Evolutionary conservation across 2,113 vertebrate species (phyloP).

Genomic region (Amphiprion ocellaris): DNA sequence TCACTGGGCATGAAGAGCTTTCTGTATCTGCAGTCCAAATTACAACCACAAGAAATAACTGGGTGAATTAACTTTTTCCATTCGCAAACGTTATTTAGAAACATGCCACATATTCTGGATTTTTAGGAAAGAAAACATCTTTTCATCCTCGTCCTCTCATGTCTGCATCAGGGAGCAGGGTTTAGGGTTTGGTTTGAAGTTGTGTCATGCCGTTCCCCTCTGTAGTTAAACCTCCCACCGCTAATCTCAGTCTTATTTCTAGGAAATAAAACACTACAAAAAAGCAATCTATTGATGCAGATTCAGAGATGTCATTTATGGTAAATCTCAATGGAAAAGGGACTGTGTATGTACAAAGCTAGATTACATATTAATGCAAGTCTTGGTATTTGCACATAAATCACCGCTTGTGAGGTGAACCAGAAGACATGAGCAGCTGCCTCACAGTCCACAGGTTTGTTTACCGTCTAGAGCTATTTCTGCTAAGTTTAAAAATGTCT

Average conservation of each 20-base stretch:
- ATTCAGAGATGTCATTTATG: not conserved
- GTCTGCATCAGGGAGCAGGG: not conserved
- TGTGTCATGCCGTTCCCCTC: not conserved
- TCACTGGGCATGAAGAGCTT: not conserved
- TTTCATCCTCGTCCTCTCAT: not conserved
- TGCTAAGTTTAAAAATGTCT: too few relatives aligned
- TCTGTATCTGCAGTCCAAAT: not conserved
- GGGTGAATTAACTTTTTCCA: not conserved
- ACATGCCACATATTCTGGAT: not conserved
- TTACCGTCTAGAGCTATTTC: too few relatives aligned
- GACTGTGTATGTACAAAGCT: not conserved
- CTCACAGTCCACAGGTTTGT: too few relatives aligned
- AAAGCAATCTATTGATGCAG: not conserved
- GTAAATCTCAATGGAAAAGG: not conserved
- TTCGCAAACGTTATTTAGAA: not conserved
- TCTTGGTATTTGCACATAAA: not conserved
- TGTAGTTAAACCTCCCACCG: not conserved
- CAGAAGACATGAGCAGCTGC: too few relatives aligned
- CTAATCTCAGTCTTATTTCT: not conserved
- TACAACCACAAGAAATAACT: not conserved
- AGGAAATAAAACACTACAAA: not conserved
- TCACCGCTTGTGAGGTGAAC: too few relatives aligned
- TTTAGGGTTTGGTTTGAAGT: slow-evolving; percentile 4
- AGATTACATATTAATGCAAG: not conserved
- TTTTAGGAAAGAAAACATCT: not conserved